Conservation (phyloP, 2,113 vertebrate genomes). For the Mobula hypostoma region DNA sequence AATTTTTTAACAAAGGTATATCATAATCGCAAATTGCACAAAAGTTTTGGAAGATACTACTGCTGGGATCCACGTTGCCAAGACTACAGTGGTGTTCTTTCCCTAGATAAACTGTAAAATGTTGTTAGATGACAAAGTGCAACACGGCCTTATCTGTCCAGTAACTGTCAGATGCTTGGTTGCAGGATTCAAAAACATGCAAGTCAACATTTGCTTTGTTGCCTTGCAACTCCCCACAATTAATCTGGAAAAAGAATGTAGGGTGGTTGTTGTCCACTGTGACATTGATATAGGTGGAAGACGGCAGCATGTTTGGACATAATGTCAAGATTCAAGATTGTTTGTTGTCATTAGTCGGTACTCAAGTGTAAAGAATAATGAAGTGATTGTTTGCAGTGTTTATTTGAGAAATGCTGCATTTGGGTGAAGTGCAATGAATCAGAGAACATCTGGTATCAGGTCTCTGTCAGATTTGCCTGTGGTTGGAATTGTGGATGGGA, state of each 20-base stretch:
- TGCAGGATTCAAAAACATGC: background rate
- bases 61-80: background rate
- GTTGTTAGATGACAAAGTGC: background rate
- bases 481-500: background rate
- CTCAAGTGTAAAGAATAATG: too few species aligned
- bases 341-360: too few species aligned
- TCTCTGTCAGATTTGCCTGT: background rate
- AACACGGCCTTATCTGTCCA: background rate
- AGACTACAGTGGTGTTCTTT: background rate
- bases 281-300: background rate
- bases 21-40: background rate
- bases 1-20: background rate
- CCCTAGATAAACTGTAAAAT: background rate
- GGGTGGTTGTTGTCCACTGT: background rate
- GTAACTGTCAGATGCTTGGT: background rate
- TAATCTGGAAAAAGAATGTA: conserved; percentile 12
- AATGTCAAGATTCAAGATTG: too few species aligned
- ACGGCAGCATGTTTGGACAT: background rate
- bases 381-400: background rate
- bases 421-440: background rate
- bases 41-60: background rate
- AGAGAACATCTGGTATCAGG: background rate
- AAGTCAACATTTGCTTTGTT: conserved; percentile 1
- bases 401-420: background rate
- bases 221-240: background rate